These are phyloP conservation scores for Piscicola geometra DNA, from an alignment of 2,888 invertebrate species.

Conservation along the genomic window DNA sequence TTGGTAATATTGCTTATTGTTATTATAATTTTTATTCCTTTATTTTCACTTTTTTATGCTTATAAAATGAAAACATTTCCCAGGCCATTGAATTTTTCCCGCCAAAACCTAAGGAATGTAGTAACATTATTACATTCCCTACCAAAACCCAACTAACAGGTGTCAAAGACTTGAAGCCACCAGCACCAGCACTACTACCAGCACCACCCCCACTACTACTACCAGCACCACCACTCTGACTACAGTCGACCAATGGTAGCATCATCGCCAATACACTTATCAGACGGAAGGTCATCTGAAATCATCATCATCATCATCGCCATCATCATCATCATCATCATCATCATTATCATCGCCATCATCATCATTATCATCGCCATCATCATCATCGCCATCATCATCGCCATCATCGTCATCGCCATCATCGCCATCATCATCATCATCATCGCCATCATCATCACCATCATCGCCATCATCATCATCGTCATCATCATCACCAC, in stretches of 20 bases:
- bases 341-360: constrained; percentile 31
- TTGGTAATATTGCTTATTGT: not conserved
- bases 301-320: constrained; percentile 18
- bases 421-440: not conserved
- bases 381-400: constrained; percentile 27
- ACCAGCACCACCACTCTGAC: no score
- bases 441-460: not conserved
- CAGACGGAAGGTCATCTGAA: not conserved
- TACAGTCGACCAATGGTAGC: not conserved
- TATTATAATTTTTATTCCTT: not conserved
- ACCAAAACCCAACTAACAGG: no score
- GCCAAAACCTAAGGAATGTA: not conserved
- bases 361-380: constrained; percentile 29
- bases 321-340: constrained; percentile 33
- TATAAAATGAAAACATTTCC: not conserved
- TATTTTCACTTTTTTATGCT: not conserved
- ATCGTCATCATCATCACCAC: not conserved
- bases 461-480: not conserved
- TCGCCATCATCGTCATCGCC: not conserved
- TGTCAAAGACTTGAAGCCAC: no score
- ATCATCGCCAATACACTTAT: not conserved
- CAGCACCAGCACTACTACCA: no score
- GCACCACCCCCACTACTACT: no score
- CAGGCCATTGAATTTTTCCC: not conserved
- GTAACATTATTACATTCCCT: no score